Evolutionary conservation across 2,797 vertebrate species (phyloP), one percentile per base, ranked within the genome.

Genomic region (Alcedo atthis): DNA sequence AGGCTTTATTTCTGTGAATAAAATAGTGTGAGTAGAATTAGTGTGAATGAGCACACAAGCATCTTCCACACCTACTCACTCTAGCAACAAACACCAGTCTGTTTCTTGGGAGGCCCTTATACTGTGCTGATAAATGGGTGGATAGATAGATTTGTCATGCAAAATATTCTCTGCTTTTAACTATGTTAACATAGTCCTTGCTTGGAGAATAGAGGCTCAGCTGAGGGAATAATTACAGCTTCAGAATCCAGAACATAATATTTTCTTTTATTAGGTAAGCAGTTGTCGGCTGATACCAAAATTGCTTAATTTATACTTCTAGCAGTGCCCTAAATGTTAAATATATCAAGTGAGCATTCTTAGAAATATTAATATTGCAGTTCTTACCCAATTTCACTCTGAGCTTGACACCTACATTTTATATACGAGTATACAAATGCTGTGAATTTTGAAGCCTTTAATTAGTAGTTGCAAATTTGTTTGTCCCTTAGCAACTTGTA

Each of bases 151-250:
- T 91, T 90, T 87, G 81, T 92, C 69, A 78, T 90, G 88, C 79
- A 85, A 79, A 96, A 76, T 85, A 68, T 26, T 85, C 84, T 75
- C 63, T 85, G 59, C 77, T 89, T 87, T 90, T 90, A 87, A 69
- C 94, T 96, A 12, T 64, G 53, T 81, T 93, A 94, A 82, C 89
- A 28, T 42, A 67, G 82, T 75, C 66, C 81, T 93, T 92, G 92
- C 92, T 94, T 90, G 76, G 95, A 96, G 95, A 91, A 43, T 68
- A 85, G 90, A 73, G 86, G 61, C 68, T 94, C 49, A 90, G 66
- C 90, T 87, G 77, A 92, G 92, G 92, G 95, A 95, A 92, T 96
- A 97, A 97, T 96, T 96, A 96, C 58, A 95, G 89, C 93, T 89
- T 95, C 77, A 83, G 94, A 95, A 96, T 93, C 92, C 90, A 80